Evolutionary conservation across 2,113 vertebrate species (phyloP).

Genomic region (Mus spicilegus): DNA sequence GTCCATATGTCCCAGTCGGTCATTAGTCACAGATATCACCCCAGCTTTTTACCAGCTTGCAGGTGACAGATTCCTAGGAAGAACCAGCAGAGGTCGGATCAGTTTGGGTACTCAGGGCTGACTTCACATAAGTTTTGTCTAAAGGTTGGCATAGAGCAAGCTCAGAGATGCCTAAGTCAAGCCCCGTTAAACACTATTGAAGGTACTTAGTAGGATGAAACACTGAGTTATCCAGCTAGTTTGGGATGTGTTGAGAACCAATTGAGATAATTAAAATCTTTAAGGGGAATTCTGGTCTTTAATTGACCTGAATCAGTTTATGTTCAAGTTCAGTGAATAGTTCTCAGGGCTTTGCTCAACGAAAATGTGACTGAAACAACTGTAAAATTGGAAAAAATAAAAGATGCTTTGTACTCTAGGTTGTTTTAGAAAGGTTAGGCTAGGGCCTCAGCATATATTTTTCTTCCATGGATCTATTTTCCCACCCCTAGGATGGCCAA

Average conservation of each 20-base stretch:
- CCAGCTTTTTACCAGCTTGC: fast-evolving
- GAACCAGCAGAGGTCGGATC: background rate
- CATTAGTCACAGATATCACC: fast-evolving
- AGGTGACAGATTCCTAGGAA: background rate
- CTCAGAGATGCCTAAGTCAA: background rate
- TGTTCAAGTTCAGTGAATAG: background rate
- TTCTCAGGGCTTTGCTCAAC: background rate
- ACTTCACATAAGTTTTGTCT: background rate
- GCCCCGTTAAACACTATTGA: background rate
- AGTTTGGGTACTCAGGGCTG: fast-evolving
- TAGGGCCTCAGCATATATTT: background rate
- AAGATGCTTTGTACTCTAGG: background rate
- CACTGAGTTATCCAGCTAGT: background rate
- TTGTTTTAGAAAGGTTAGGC: background rate
- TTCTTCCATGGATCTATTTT: fast-evolving
- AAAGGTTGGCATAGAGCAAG: fast-evolving
- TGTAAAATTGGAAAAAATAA: background rate
- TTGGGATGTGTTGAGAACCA: background rate
- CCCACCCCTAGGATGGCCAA: fast-evolving
- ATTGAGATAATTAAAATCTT: constrained; percentile 44
- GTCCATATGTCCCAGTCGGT: fast-evolving
- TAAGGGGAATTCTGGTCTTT: constrained; percentile 49
- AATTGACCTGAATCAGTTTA: background rate
- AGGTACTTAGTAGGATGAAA: constrained; percentile 44
- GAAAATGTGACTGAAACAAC: background rate